A percentile compares a stretch with the other conserved stretches of the same genome.
phyloP scores from a whole-genome alignment of 2,797 vertebrate species.

The Calcarius lapponicus region DNA sequence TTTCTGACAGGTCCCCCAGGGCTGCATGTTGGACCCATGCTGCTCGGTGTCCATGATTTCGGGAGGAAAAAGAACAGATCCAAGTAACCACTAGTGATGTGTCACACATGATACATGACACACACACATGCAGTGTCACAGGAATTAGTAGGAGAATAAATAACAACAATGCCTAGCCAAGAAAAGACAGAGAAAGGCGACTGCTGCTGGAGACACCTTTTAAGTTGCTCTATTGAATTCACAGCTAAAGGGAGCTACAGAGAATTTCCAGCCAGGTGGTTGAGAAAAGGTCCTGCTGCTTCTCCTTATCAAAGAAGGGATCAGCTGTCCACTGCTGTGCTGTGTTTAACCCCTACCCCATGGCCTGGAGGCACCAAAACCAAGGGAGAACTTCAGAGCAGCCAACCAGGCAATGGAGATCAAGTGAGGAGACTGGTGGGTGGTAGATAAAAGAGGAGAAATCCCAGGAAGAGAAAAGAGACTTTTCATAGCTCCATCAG shows the following conservation, averaged over 20 bases:
- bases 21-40: not conserved
- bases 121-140: not conserved
- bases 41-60: not conserved
- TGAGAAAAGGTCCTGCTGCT: not conserved
- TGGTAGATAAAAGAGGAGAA: not conserved
- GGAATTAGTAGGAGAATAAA: not conserved
- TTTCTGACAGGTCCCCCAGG: not conserved
- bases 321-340: not conserved
- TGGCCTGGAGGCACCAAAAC: not conserved
- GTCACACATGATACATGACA: not conserved
- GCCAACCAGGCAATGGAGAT: not conserved
- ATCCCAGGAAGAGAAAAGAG: not conserved
- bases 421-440: not conserved
- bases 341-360: not conserved
- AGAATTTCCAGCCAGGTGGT: not conserved
- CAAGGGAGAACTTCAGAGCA: not conserved
- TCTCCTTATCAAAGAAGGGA: not conserved
- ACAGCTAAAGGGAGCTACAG: not conserved
- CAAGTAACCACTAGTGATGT: not conserved
- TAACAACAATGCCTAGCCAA: not conserved
- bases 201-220: not conserved
- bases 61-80: not conserved
- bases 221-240: accelerated
- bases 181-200: not conserved
- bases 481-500: not conserved